Evolutionary conservation across 2,888 invertebrate species (phyloP).

Genomic region (Pachycephus smyrnensis): DNA sequence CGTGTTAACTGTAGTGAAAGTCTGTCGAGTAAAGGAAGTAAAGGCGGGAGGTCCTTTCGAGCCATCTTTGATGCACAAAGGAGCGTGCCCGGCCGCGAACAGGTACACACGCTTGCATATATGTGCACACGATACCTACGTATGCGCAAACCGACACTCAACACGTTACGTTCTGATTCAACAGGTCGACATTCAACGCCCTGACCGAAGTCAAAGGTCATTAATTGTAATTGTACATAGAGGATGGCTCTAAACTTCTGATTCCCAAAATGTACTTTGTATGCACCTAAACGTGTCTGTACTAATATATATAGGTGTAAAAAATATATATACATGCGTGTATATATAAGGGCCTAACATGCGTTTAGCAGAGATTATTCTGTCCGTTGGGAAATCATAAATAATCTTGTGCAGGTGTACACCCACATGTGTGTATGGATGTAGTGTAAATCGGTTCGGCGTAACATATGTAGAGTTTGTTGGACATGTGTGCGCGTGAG

Average conservation of each 20-base stretch:
- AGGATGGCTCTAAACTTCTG: background rate
- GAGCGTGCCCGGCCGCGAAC: background rate
- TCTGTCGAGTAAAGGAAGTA: background rate
- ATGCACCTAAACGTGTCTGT: background rate
- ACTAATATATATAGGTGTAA: background rate
- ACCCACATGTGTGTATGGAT: background rate
- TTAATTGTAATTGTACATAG: background rate
- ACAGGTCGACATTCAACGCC: background rate
- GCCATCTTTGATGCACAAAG: background rate
- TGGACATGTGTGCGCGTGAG: background rate
- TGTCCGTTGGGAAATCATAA: background rate
- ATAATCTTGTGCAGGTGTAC: background rate
- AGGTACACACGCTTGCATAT: background rate
- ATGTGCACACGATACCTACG: background rate
- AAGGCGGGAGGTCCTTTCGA: background rate
- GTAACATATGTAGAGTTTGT: background rate
- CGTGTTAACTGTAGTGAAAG: background rate
- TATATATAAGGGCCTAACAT: background rate
- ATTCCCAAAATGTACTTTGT: background rate
- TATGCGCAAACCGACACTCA: background rate
- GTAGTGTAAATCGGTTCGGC: background rate
- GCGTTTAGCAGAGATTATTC: background rate
- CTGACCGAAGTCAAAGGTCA: background rate
- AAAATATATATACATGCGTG: background rate
- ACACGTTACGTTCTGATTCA: background rate